These are phyloP conservation scores for Haemorhous mexicanus DNA, from an alignment of 2,113 vertebrate genomes.

Conservation along the genomic window DNA sequence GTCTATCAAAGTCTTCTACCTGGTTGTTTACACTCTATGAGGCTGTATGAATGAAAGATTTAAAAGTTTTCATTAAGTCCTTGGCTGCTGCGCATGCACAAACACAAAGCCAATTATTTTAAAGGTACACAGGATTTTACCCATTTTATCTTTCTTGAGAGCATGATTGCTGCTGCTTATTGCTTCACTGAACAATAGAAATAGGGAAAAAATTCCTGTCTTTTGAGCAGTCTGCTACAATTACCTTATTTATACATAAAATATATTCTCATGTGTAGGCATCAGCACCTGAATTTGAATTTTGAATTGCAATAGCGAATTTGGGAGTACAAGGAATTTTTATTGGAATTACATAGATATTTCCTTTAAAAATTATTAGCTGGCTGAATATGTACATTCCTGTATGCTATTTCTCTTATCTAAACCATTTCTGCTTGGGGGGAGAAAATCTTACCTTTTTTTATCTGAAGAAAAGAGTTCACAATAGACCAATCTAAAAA, in stretches of 20 bases:
- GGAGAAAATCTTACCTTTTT: not conserved
- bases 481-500: not conserved
- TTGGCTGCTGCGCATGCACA: constrained; percentile 41
- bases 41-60: constrained; percentile 31
- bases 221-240: not conserved
- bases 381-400: not conserved
- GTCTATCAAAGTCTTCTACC: constrained; percentile 55
- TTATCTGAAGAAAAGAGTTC: not conserved
- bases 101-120: constrained; percentile 61
- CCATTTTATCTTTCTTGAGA: constrained; percentile 44
- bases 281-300: not conserved
- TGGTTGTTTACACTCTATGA: constrained; percentile 54
- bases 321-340: not conserved
- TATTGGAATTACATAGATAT: not conserved
- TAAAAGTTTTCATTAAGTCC: constrained; percentile 62
- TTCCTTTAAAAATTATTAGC: not conserved
- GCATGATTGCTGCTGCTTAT: constrained; percentile 4
- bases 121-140: constrained; percentile 14
- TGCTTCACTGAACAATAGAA: not conserved
- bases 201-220: not conserved
- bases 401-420: not conserved
- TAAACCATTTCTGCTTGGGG: not conserved
- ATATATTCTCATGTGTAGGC: not conserved
- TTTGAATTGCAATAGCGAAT: not conserved
- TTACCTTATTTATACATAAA: constrained; percentile 14